A percentile compares a stretch with the other conserved stretches of the same genome.
phyloP scores from a whole-genome alignment of 2,797 vertebrate genomes.

The Distichodus sexfasciatus region DNA sequence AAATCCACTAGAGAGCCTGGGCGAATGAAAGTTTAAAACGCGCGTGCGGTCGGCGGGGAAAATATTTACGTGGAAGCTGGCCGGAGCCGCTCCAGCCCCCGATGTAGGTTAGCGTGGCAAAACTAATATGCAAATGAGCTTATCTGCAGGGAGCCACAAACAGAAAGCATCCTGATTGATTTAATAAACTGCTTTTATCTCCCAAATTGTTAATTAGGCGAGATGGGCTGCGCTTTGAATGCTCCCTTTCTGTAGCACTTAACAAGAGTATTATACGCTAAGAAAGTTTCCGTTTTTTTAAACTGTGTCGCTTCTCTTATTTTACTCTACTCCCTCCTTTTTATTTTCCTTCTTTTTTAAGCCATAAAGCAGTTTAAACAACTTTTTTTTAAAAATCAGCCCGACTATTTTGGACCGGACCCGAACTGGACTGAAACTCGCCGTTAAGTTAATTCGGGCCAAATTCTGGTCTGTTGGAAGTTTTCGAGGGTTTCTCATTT shows the following conservation, averaged over 20 bases:
- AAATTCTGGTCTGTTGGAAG: conserved; percentile 7
- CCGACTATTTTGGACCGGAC: no score
- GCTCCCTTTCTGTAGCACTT: conserved; percentile 61
- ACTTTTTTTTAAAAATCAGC: no score
- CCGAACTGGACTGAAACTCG: no score
- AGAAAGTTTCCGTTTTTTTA: conserved; percentile 57
- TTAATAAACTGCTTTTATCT: conserved; percentile 99
- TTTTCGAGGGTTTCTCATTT: not conserved
- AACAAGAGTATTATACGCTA: conserved; percentile 86
- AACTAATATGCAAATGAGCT: conserved; percentile 99
- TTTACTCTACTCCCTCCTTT: conserved; percentile 21
- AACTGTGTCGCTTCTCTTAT: conserved; percentile 13
- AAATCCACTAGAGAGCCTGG: conserved; percentile 64
- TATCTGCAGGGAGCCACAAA: conserved; percentile 99
- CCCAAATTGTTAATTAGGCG: conserved; percentile 99
- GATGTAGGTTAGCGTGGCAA: conserved; percentile 97
- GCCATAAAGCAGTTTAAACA: no score
- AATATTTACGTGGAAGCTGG: conserved; percentile 92
- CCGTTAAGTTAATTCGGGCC: no score
- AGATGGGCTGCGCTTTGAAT: conserved; percentile 91
- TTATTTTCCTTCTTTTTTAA: not conserved
- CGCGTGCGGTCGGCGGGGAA: conserved; percentile 77
- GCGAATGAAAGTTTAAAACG: conserved; percentile 80
- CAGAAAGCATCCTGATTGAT: conserved; percentile 98
- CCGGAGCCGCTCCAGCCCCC: conserved; percentile 86